Percentiles rank a stretch among this genome's conserved stretches.
phyloP scores from a whole-genome alignment of 1,140 invertebrate species.

The Drosophila nebulosa region DNA sequence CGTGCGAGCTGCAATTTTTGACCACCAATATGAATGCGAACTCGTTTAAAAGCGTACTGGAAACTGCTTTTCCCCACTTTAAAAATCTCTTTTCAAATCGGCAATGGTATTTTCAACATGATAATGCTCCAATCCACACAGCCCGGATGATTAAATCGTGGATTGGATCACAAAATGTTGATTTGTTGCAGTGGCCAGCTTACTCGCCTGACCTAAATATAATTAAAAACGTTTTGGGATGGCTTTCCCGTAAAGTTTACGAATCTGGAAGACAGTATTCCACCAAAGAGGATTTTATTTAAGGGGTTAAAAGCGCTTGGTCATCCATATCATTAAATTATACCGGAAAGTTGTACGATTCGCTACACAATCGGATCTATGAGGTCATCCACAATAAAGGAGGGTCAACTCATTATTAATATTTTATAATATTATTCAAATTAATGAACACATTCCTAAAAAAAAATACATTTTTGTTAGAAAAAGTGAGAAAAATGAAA shows the following conservation, averaged over 20 bases:
- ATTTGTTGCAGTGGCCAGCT: too few relatives aligned
- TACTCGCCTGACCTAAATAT: too few relatives aligned
- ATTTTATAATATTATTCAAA: background rate
- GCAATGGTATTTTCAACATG: background rate
- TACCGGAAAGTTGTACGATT: background rate
- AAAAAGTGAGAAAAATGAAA: background rate
- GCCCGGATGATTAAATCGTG: background rate
- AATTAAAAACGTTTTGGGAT: too few relatives aligned
- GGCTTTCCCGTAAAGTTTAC: too few relatives aligned
- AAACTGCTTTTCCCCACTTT: background rate
- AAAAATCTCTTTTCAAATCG: background rate
- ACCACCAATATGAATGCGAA: background rate
- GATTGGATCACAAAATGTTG: too few relatives aligned
- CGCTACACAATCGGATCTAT: background rate
- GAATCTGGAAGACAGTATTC: conserved; percentile 1
- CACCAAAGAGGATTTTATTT: background rate
- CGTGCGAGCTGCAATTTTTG: background rate
- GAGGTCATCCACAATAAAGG: conserved; percentile 1
- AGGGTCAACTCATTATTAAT: background rate
- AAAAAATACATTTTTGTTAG: background rate
- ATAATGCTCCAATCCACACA: background rate
- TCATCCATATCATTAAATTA: background rate
- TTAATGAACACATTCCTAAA: background rate
- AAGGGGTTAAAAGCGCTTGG: background rate
- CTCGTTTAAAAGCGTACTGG: background rate